A percentile compares a stretch with the other conserved stretches of the same genome.
Evolutionary conservation across 2,797 vertebrate species (phyloP).

Genomic region (Gobio occitaniae): DNA sequence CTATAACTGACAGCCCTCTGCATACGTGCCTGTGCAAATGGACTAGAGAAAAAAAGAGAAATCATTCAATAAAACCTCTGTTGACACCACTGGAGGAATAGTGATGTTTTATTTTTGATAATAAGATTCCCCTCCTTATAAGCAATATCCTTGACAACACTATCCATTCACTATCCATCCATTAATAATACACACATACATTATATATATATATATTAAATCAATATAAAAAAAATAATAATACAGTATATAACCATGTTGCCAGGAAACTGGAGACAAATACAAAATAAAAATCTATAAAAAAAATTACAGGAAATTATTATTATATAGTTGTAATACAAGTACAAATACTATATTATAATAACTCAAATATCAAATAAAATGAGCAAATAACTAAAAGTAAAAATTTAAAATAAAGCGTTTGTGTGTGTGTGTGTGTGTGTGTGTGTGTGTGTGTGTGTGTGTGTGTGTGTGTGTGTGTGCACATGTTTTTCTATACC

Average conservation of each 20-base stretch:
- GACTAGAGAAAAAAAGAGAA: neutral
- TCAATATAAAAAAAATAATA: slow-evolving; percentile 11
- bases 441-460: too few species aligned
- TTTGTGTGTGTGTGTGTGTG: too few species aligned
- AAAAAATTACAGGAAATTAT: too few species aligned
- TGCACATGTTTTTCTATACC: too few species aligned
- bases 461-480: too few species aligned
- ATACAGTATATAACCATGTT: neutral
- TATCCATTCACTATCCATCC: neutral
- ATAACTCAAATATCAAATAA: too few species aligned
- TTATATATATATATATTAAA: too few species aligned
- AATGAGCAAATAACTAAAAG: too few species aligned
- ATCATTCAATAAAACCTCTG: slow-evolving; percentile 3
- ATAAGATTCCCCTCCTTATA: neutral
- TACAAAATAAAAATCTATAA: neutral
- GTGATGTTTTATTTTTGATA: neutral
- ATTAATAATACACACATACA: neutral
- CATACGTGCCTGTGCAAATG: neutral
- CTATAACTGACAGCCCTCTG: slow-evolving; percentile 29
- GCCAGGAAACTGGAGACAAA: neutral
- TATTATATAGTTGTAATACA: neutral
- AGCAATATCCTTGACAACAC: slow-evolving; percentile 2
- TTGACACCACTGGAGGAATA: slow-evolving; percentile 3
- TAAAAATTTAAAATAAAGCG: too few species aligned
- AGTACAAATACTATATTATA: too few species aligned